A percentile compares a stretch with the other conserved stretches of the same genome.
These are phyloP conservation scores for Latrodectus hesperus DNA, from an alignment of 2,888 invertebrate species.

Conservation along the genomic window DNA sequence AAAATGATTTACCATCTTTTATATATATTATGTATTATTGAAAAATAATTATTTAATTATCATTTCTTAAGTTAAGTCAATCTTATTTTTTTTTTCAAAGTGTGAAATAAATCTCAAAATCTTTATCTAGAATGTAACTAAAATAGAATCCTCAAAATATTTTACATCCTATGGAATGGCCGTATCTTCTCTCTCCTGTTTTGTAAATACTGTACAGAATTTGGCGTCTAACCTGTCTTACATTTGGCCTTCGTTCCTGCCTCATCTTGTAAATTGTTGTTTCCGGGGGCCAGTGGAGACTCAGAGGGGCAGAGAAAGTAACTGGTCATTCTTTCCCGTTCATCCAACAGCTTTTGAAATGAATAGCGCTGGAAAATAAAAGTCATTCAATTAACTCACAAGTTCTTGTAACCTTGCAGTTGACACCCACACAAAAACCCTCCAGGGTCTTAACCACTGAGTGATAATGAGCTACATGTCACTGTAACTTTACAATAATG, in stretches of 20 bases:
- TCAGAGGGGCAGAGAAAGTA: conserved; percentile 21
- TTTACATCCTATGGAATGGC: conserved; percentile 19
- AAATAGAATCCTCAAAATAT: background rate
- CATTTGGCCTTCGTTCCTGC: conserved; percentile 54
- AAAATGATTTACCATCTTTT: too few species aligned
- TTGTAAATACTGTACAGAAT: conserved; percentile 70
- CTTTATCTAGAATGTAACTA: too few species aligned
- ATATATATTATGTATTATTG: too few species aligned
- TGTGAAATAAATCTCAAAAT: too few species aligned
- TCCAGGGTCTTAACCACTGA: conserved; percentile 3
- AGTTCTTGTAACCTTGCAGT: background rate
- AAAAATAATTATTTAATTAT: too few species aligned
- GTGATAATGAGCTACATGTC: conserved; percentile 28
- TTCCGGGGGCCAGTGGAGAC: conserved; percentile 52
- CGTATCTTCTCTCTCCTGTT: conserved; percentile 12
- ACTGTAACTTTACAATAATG: background rate
- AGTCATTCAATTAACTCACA: too few species aligned
- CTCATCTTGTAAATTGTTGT: conserved; percentile 69
- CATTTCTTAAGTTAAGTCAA: too few species aligned
- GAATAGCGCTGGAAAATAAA: too few species aligned
- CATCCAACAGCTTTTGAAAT: too few species aligned
- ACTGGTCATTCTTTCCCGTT: conserved; percentile 12
- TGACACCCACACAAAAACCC: conserved; percentile 4
- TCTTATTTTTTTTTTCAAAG: too few species aligned
- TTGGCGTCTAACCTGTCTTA: conserved; percentile 61